Base-by-base conservation (phyloP, 2,888 invertebrate genomes). In the Cryptophagus acutangulus region DNA sequence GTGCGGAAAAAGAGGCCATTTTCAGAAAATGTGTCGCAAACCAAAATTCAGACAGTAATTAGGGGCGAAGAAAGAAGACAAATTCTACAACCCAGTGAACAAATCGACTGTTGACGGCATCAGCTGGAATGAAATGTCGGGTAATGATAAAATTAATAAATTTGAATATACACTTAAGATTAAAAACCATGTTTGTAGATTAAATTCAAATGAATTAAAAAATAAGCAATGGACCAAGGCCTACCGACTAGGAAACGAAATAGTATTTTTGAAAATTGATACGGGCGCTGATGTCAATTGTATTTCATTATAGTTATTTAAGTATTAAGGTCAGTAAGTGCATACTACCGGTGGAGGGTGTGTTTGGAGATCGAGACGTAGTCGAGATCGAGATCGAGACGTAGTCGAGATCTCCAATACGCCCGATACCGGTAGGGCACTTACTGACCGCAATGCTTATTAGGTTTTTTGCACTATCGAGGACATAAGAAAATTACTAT, bases 211-310 rank as follows among this genome's bases (percentile, higher is more conserved):
- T 4, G 5, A 26, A n/a, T n/a, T n/a, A n/a, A n/a, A n/a, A n/a
- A 3, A 8, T 3, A 3, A 3, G 3, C 3, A n/a, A 26, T 26
- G 26, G 26, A 26, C 9, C 3, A 26, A 26, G 12, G 12, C n/a
- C 3, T 26, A 26, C 12, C 3, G 3, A 26, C n/a, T 26, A 4
- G 26, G 4, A 13, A 8, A 26, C 12, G 4, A 26, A 26, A 26
- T 8, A 6, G 26, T 26, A 12, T 4, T 3, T n/a, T 26, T 26
- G 4, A 26, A 26, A 26, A 3, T 26, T 6, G 26, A 26, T 13
- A 26, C 26, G 3, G 26, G 26, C n/a, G 4, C 26, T 3, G 9
- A 26, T 26, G 26, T 26, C 9, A 26, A 26, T 26, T 26, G 26
- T 26, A 26, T 26, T 4, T 13, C 26, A 6, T 8, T 26, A 26